Evolutionary conservation across 2,888 invertebrate species (phyloP).

Genomic region (Rhimphoctona megacephalus): DNA sequence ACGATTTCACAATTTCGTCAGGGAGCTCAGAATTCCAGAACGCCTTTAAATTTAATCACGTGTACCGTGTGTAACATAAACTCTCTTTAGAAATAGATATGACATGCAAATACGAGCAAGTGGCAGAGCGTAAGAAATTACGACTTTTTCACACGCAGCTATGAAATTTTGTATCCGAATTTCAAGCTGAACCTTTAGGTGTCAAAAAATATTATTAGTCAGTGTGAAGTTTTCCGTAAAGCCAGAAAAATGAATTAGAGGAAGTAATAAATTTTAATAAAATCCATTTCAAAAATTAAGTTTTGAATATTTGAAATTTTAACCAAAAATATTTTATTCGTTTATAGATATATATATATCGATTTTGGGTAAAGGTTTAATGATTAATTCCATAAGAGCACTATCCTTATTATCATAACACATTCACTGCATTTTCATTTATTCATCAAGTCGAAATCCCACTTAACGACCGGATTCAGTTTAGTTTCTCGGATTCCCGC

Average conservation of each 20-base stretch:
- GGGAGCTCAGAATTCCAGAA: constrained; percentile 23
- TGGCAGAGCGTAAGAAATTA: not conserved
- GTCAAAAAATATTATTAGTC: not conserved
- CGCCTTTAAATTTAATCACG: constrained; percentile 29
- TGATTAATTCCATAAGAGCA: no score
- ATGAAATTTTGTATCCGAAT: not conserved
- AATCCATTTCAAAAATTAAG: not conserved
- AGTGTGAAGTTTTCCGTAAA: not conserved
- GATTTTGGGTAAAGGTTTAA: no score
- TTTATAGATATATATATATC: no score
- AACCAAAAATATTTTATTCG: no score
- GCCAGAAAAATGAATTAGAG: not conserved
- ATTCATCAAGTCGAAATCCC: not conserved
- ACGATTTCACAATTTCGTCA: constrained; percentile 20
- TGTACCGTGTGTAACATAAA: constrained; percentile 1
- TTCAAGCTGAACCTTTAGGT: not conserved
- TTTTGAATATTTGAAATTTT: not conserved
- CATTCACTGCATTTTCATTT: not conserved
- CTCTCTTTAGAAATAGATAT: constrained; percentile 8
- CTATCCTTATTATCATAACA: not conserved
- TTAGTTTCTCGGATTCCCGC: not conserved
- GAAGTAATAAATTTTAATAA: not conserved
- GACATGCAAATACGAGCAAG: not conserved
- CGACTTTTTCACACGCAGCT: not conserved
- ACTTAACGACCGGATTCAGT: not conserved